Conservation (phyloP, 2,888 invertebrate genomes). For the Ellobium chinense region DNA sequence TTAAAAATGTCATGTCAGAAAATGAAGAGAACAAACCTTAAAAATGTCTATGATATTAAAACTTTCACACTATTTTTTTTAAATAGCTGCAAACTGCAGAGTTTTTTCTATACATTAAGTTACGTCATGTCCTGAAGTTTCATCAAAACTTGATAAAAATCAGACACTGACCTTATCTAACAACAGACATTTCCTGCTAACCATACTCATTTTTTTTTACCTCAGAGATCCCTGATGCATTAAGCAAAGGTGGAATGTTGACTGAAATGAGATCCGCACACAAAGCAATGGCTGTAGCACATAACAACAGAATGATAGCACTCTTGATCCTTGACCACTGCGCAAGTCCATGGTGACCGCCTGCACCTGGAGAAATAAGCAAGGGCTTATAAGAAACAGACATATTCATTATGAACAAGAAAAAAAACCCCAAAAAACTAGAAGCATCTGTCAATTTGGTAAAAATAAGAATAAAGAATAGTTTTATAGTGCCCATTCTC, state of each 20-base stretch:
- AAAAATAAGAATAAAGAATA: no score
- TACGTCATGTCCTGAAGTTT: no score
- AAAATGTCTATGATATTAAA: no score
- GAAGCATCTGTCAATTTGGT: no score
- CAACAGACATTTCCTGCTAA: not conserved
- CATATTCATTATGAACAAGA: no score
- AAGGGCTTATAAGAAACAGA: no score
- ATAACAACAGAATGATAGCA: slow-evolving; percentile 63
- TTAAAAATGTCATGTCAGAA: not conserved
- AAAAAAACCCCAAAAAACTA: no score
- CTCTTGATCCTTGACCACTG: slow-evolving; percentile 74
- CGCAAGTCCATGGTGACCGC: slow-evolving; percentile 49
- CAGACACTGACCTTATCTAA: no score
- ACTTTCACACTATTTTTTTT: no score
- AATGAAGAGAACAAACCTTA: not conserved
- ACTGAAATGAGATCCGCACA: slow-evolving; percentile 72
- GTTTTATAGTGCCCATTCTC: no score
- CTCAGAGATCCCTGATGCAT: slow-evolving; percentile 67
- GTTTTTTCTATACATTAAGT: no score
- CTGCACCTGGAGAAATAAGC: not conserved
- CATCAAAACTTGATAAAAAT: not conserved
- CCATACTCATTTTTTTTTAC: slow-evolving; percentile 52
- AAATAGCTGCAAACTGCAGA: no score
- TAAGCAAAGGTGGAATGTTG: slow-evolving; percentile 70
- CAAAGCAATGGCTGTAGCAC: slow-evolving; percentile 69